A percentile compares a stretch with the other conserved stretches of the same genome.
phyloP scores from a whole-genome alignment of 2,113 vertebrate species.

The Gadus chalcogrammus region DNA sequence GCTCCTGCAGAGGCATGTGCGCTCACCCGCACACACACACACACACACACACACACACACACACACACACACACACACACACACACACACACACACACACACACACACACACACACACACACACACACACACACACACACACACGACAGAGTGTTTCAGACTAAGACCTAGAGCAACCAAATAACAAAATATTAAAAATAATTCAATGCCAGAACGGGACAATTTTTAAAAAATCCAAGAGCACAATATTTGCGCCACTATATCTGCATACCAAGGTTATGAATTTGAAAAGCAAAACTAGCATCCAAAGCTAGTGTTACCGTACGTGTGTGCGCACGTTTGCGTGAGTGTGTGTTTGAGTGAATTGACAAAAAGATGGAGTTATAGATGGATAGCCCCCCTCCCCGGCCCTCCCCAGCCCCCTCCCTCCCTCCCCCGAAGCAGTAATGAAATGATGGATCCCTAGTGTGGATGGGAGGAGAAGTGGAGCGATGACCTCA shows the following conservation, averaged over 20 bases:
- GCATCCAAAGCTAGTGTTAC: no score
- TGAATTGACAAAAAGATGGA: conserved; percentile 6
- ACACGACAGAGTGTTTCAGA: neutral
- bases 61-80: conserved; percentile 5
- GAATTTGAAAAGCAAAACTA: no score
- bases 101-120: neutral
- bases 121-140: neutral
- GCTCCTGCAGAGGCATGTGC: conserved; percentile 46
- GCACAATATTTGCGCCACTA: neutral
- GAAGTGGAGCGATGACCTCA: conserved; percentile 70
- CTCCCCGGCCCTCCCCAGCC: neutral
- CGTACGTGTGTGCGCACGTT: neutral
- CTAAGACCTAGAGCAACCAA: no score
- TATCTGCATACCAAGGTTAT: no score
- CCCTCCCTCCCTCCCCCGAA: conserved; percentile 8
- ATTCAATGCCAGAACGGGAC: no score
- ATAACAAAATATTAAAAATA: no score
- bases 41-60: conserved; percentile 24
- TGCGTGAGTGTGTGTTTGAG: neutral
- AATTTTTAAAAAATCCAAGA: no score
- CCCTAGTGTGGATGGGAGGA: conserved; percentile 59
- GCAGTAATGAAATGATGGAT: conserved; percentile 66
- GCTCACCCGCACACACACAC: conserved; percentile 11
- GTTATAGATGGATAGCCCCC: conserved; percentile 13
- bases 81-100: neutral